Evolutionary conservation across 2,113 vertebrate species (phyloP).

Genomic region (Maccullochella peelii): DNA sequence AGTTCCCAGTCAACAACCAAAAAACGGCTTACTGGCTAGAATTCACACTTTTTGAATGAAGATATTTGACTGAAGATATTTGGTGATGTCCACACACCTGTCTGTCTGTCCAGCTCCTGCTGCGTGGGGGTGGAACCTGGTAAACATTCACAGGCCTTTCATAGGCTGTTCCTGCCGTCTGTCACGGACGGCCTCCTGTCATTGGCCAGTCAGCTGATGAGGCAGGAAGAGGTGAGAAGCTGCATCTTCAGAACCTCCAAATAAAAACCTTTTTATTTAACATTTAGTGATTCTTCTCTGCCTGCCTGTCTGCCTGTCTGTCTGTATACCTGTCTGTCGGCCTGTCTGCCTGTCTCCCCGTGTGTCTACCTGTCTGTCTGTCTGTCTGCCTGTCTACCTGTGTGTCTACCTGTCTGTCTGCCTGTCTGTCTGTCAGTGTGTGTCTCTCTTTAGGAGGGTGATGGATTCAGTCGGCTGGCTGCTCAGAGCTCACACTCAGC

Average conservation of each 20-base stretch:
- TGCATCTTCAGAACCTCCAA: background rate
- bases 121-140: slow-evolving; percentile 66
- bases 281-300: too few relatives aligned
- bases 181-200: slow-evolving; percentile 70
- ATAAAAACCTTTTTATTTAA: too few relatives aligned
- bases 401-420: background rate
- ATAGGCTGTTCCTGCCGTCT: slow-evolving; percentile 69
- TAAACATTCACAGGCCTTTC: slow-evolving; percentile 38
- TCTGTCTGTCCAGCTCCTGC: slow-evolving; percentile 59
- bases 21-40: too few relatives aligned
- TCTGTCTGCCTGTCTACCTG: background rate
- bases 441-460: slow-evolving; percentile 85
- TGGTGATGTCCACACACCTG: background rate
- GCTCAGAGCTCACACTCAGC: slow-evolving; percentile 83
- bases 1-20: too few relatives aligned
- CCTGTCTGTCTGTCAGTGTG: slow-evolving; percentile 60
- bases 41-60: too few relatives aligned
- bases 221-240: slow-evolving; percentile 38
- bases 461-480: slow-evolving; percentile 90
- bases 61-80: background rate
- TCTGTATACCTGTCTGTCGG: too few relatives aligned
- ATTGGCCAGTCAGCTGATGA: slow-evolving; percentile 68
- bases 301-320: too few relatives aligned
- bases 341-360: background rate
- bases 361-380: background rate